Evolutionary conservation across 1,140 invertebrate species (phyloP).

Genomic region (Theocolax elegans): DNA sequence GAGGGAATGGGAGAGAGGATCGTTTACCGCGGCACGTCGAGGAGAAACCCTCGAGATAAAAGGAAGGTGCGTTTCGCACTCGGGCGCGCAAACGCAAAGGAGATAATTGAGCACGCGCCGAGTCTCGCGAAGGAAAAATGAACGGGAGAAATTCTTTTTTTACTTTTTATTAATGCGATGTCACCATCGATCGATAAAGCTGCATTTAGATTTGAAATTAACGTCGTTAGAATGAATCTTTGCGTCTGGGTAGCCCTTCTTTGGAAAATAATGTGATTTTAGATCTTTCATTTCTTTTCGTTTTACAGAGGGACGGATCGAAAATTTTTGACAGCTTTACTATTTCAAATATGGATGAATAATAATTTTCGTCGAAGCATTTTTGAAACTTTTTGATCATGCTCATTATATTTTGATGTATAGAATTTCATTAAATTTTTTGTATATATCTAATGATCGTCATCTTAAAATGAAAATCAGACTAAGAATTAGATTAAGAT

Average conservation of each 20-base stretch:
- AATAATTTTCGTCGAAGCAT: too few species aligned
- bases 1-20: not conserved
- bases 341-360: too few species aligned
- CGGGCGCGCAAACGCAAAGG: constrained; percentile 27
- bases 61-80: constrained; percentile 4
- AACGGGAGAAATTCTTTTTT: not conserved
- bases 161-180: not conserved
- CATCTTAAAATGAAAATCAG: too few species aligned
- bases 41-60: constrained; percentile 27
- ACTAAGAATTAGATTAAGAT: too few species aligned
- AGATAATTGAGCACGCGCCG: constrained; percentile 37
- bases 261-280: not conserved
- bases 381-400: too few species aligned
- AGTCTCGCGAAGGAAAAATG: constrained; percentile 10
- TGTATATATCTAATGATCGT: too few species aligned
- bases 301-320: too few species aligned
- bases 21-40: constrained; percentile 12
- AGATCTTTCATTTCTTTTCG: too few species aligned
- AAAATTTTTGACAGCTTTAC: too few species aligned
- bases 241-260: too few species aligned
- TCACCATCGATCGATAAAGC: constrained; percentile 1
- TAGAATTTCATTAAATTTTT: too few species aligned
- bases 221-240: constrained; percentile 9
- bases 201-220: constrained; percentile 39
- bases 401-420: too few species aligned